phyloP scores from a whole-genome alignment of 2,113 vertebrate genomes.

The Megalops atlanticus region DNA sequence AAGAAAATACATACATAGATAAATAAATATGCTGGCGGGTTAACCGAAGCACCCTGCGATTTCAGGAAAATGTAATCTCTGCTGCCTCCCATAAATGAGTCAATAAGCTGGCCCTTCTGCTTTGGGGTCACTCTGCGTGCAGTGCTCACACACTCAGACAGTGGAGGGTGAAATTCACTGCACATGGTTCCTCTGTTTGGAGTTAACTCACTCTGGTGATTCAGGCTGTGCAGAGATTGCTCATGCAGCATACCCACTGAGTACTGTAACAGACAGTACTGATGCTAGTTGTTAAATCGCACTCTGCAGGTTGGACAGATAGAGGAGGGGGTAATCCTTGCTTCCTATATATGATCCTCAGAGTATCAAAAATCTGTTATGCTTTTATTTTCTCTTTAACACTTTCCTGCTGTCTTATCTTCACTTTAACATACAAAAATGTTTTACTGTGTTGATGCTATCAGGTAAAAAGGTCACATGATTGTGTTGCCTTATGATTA shows the following conservation, averaged over 20 bases:
- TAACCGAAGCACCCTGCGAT: neutral
- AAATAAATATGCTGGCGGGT: constrained; percentile 1
- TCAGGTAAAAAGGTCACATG: no score
- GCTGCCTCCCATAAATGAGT: neutral
- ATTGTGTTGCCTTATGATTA: neutral
- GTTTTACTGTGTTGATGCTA: no score
- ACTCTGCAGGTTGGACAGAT: neutral
- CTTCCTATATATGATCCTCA: no score
- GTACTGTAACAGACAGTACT: neutral
- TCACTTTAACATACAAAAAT: no score
- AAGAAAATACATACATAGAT: neutral
- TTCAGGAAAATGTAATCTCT: neutral
- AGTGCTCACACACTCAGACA: neutral
- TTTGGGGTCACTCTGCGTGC: neutral
- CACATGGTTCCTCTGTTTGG: neutral
- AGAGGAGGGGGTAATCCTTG: no score
- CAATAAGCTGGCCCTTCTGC: neutral
- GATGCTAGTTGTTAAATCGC: neutral
- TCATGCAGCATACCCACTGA: neutral
- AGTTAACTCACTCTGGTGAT: no score
- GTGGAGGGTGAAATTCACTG: neutral
- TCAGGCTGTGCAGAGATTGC: no score
- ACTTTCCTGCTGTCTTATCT: no score
- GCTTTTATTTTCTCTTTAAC: no score
- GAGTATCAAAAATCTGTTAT: no score